These are phyloP conservation scores for Lasioglossum morio DNA, from an alignment of 2,888 invertebrate species.

Conservation along the genomic window DNA sequence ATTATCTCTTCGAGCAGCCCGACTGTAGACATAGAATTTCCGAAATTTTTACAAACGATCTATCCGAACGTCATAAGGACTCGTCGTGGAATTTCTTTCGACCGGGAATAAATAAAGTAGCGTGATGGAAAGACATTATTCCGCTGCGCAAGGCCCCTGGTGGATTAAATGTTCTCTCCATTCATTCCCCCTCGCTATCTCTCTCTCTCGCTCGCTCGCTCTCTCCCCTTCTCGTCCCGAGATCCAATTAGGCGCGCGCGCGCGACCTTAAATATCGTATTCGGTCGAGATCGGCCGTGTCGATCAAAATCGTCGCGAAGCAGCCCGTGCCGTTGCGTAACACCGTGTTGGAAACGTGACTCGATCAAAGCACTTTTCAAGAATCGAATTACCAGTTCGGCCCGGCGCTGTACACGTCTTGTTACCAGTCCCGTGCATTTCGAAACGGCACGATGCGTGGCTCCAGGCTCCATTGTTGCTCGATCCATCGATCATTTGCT, in stretches of 20 bases:
- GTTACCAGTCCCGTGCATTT: background rate
- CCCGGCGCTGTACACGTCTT: conserved; percentile 12
- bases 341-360: conserved; percentile 53
- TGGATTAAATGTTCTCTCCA: background rate
- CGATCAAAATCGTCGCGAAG: conserved; percentile 36
- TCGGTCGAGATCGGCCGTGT: background rate
- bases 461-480: background rate
- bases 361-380: conserved; percentile 52
- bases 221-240: background rate
- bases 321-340: conserved; percentile 39
- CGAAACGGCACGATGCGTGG: background rate
- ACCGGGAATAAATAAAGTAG: background rate
- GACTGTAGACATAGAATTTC: background rate
- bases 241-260: background rate
- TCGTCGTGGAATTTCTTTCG: background rate
- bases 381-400: conserved; percentile 50
- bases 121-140: background rate
- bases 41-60: background rate
- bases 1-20: background rate
- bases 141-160: background rate
- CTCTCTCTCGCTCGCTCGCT: background rate
- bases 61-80: background rate
- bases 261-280: conserved; percentile 13
- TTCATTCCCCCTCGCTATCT: background rate
- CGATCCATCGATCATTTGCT: background rate